Evolutionary conservation across 2,888 invertebrate genomes (phyloP), one percentile per base, ranked within the genome.

Genomic region (Arrhopalites spinosus): DNA sequence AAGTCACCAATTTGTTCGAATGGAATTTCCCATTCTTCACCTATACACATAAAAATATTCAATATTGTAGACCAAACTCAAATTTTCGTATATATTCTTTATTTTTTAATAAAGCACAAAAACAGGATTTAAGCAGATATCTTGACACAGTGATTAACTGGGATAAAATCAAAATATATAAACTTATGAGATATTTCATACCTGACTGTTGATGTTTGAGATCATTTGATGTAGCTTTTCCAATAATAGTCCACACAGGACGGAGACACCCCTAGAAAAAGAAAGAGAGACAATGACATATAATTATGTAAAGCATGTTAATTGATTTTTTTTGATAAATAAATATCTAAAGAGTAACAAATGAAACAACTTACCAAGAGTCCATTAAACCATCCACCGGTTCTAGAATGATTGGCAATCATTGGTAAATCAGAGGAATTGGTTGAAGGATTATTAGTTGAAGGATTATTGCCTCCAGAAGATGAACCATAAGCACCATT

Each of bases 21-120:
- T 0, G 95, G 93, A 78, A 98, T 94, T 86, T 97, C 96, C 98
- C 98, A 98, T 83, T 93, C 91, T 86, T 95, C 95, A 86, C 86
- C 84, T 83, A 78, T 64, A 68, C 45, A 68, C n/a, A 36, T 23
- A 36, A 7, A 36, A 7, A 11, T 36, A 15, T 7, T 45, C 8
- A 7, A 45, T 45, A 45, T n/a, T n/a, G n/a, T 47, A 47, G 2
- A 47, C 1, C 13, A 47, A 17, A 7, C n/a, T 17, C 47, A 47
- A 2, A 7, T 1, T 2, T 2, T 47, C 15, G n/a, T 17, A 47
- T 47, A 45, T 15, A 11, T 7, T 45, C 15, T 45, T 45, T 45
- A n/a, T n/a, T n/a, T n/a, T n/a, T n/a, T n/a, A n/a, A n/a, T n/a
- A n/a, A n/a, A n/a, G n/a, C n/a, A n/a, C n/a, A n/a, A n/a, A n/a